Evolutionary conservation across 2,888 invertebrate genomes (phyloP), one percentile per base, ranked within the genome.

Genomic region (Dorcus parallelipipedus): DNA sequence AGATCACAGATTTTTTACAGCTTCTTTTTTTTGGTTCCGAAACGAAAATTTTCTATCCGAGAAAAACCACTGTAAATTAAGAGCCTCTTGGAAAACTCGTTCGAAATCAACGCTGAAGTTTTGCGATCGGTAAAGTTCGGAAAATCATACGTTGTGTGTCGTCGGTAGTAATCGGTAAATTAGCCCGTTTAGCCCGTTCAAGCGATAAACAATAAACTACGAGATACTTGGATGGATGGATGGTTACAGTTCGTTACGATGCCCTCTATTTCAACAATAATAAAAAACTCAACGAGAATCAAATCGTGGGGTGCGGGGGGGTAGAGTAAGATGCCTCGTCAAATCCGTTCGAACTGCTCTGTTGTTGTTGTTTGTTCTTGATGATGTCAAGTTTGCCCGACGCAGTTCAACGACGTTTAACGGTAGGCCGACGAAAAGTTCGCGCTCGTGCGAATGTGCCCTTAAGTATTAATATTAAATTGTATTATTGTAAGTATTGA

Each of bases 1-100:
- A 66, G 71, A 74, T 75, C 74, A 75, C 74, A 75, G 74, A 73
- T 72, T 72, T 70, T 70, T 67, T 64, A 63, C 53, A 54, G 60
- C 54, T 57, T 48, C 3, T 41, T 49, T 40, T 51, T 50, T 56
- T 39, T 38, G 33, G 23, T 14, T 52, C 52, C 9, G 20, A 43
- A 53, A 53, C 45, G 38, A 54, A 54, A 9, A 20, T 38, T 45
- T 26, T 43, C 47, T 54, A 47, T 54, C 38, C 54, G 45, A 33
- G 26, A 54, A 54, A 52, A 54, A 54, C 45, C 10, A 38, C 54
- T 54, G 54, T 54, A 54, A 54, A 43, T 45, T 9, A 58, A 42
- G 49, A 53, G 53, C 43, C 49, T 40, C 39, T 39, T 56, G 53
- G 51, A 53, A 54, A 45, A 49, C 43, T 58, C 49, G 52, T 47